Evolutionary conservation across 2,888 invertebrate genomes (phyloP).

Genomic region (Timema podura): DNA sequence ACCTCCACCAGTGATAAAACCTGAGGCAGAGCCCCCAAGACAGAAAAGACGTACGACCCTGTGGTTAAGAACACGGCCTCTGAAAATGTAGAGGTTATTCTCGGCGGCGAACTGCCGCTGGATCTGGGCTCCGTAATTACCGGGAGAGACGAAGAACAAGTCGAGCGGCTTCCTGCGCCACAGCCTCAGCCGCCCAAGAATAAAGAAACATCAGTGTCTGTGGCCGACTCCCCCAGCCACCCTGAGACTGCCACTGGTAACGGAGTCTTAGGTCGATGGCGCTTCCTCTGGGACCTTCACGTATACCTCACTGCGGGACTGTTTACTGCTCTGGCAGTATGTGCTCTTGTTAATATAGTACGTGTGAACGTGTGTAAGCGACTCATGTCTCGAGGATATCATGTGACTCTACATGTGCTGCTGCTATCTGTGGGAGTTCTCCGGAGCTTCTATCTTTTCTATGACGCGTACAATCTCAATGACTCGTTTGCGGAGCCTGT

Average conservation of each 20-base stretch:
- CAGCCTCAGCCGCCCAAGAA: conserved; percentile 43
- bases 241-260: conserved; percentile 19
- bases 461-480: conserved; percentile 89
- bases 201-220: conserved; percentile 8
- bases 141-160: conserved; percentile 36
- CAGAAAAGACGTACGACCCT: conserved; percentile 11
- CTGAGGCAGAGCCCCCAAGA: conserved; percentile 34
- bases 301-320: conserved; percentile 82
- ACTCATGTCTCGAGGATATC: conserved; percentile 82
- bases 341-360: conserved; percentile 80
- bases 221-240: conserved; percentile 15
- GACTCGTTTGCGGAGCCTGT: conserved; percentile 70
- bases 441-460: conserved; percentile 81
- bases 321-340: conserved; percentile 78
- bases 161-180: conserved; percentile 42
- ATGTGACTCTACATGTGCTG: conserved; percentile 78
- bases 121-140: conserved; percentile 27
- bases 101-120: conserved; percentile 33
- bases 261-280: conserved; percentile 49
- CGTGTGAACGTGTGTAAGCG: conserved; percentile 83
- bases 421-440: conserved; percentile 77
- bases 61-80: conserved; percentile 5
- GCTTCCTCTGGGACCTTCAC: conserved; percentile 87
- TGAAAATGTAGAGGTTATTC: conserved; percentile 15
- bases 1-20: conserved; percentile 10